phyloP scores from a whole-genome alignment of 2,797 vertebrate species.

The Helicolenus hilgendorfi region DNA sequence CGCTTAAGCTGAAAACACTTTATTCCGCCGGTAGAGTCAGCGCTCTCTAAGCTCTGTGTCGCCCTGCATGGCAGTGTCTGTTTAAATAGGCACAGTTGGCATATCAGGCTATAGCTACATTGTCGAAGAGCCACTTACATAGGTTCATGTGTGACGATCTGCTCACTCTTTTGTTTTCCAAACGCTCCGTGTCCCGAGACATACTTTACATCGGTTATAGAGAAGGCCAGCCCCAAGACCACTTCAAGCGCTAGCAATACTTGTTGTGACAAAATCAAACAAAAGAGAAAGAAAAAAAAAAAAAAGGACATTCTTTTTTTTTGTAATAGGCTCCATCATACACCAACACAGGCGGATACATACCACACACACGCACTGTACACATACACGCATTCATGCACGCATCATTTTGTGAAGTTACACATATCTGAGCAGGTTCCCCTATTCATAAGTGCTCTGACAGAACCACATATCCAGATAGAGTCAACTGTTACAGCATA shows the following conservation, averaged over 20 bases:
- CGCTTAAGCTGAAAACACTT: constrained; percentile 50
- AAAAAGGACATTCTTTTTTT: constrained; percentile 80
- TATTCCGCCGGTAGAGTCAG: constrained; percentile 73
- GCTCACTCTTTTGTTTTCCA: constrained; percentile 51
- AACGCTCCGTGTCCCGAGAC: constrained; percentile 67
- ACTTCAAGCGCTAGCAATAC: constrained; percentile 73
- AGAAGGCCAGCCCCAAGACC: constrained; percentile 72
- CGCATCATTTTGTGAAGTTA: constrained; percentile 84
- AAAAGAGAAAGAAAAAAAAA: constrained; percentile 69
- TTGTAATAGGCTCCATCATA: constrained; percentile 76
- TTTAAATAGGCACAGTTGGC: constrained; percentile 92
- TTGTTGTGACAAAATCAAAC: constrained; percentile 74
- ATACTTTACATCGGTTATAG: constrained; percentile 62
- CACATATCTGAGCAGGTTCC: constrained; percentile 87
- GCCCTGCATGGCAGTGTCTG: constrained; percentile 85
- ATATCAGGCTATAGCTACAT: constrained; percentile 89
- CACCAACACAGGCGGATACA: constrained; percentile 70
- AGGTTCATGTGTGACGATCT: constrained; percentile 80
- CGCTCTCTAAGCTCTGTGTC: constrained; percentile 75
- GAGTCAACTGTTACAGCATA: constrained; percentile 81
- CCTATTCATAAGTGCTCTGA: constrained; percentile 90
- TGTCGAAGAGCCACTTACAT: constrained; percentile 85
- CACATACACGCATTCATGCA: constrained; percentile 73
- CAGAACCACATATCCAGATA: constrained; percentile 84
- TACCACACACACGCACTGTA: constrained; percentile 67